A percentile compares a stretch with the other conserved stretches of the same genome.
These are phyloP conservation scores for Corythornis vintsioides DNA, from an alignment of 2,113 vertebrate genomes.

Conservation along the genomic window DNA sequence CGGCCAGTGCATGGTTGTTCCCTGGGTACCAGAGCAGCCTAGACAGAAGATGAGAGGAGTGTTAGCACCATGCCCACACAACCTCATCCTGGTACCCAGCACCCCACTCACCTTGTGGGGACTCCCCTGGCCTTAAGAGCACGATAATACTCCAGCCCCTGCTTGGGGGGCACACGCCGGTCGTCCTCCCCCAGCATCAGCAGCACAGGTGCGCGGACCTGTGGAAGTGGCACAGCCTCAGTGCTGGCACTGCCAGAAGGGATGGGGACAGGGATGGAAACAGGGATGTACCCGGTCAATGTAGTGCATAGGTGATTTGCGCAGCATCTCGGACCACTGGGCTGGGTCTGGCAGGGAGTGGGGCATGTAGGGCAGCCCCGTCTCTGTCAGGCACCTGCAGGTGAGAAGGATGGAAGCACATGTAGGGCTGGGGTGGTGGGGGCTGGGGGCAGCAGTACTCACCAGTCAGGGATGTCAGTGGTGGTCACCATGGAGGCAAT, in stretches of 20 bases:
- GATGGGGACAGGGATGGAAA: neutral
- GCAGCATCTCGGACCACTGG: slow-evolving; percentile 86
- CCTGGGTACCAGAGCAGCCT: slow-evolving; percentile 92
- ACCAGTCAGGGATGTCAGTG: slow-evolving; percentile 98
- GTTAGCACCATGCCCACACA: accelerated
- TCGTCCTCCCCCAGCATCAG: slow-evolving; percentile 90
- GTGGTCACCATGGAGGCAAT: slow-evolving; percentile 87
- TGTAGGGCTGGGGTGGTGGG: too few species aligned
- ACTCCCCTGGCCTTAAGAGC: slow-evolving; percentile 85
- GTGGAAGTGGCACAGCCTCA: neutral
- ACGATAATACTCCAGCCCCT: slow-evolving; percentile 92
- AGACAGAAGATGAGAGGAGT: neutral
- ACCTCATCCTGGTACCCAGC: neutral
- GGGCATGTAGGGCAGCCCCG: slow-evolving; percentile 79
- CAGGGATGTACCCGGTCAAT: slow-evolving; percentile 71
- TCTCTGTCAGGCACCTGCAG: slow-evolving; percentile 87
- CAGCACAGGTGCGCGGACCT: slow-evolving; percentile 90
- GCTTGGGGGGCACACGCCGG: slow-evolving; percentile 87
- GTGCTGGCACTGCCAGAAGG: accelerated
- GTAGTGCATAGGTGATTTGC: slow-evolving; percentile 87
- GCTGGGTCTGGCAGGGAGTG: slow-evolving; percentile 75
- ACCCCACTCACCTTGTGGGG: slow-evolving; percentile 83
- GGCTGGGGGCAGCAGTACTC: neutral
- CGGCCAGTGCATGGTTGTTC: slow-evolving; percentile 88
- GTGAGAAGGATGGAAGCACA: accelerated